phyloP scores from a whole-genome alignment of 2,797 vertebrate species.

The Parambassis ranga region DNA sequence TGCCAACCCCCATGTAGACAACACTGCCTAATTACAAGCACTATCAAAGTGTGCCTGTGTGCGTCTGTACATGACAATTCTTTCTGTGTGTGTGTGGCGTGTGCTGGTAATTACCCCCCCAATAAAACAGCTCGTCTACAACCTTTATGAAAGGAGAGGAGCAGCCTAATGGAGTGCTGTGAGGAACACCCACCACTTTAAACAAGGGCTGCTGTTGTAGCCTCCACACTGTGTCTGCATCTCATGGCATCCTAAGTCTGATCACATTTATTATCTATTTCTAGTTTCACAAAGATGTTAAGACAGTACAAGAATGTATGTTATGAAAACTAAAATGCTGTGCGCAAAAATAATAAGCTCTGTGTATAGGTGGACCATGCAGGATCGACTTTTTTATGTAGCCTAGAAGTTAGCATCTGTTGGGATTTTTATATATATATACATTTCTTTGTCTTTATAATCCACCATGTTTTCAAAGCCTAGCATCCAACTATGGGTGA shows the following conservation, averaged over 20 bases:
- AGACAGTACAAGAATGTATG: no score
- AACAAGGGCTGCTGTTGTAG: slow-evolving; percentile 31
- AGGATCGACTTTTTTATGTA: no score
- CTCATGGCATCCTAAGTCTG: neutral
- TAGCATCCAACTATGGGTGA: no score
- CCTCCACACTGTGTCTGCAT: neutral
- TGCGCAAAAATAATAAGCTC: no score
- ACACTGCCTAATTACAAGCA: slow-evolving; percentile 68
- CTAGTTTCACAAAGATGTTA: no score
- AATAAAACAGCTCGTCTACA: slow-evolving; percentile 66
- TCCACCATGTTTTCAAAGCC: no score
- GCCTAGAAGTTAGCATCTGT: no score
- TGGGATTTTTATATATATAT: no score
- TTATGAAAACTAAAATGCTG: no score
- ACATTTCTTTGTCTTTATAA: no score
- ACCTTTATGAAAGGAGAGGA: slow-evolving; percentile 55
- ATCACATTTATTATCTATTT: no score
- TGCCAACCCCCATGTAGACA: slow-evolving; percentile 25
- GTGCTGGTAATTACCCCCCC: slow-evolving; percentile 49
- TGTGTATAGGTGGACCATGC: no score
- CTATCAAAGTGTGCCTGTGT: slow-evolving; percentile 24
- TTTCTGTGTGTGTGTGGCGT: slow-evolving; percentile 29
- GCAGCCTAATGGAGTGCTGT: slow-evolving; percentile 44
- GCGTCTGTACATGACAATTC: slow-evolving; percentile 21
- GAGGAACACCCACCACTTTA: slow-evolving; percentile 58